These are phyloP conservation scores for Pyrochroa serraticornis DNA, from an alignment of 2,888 invertebrate genomes.

Conservation along the genomic window DNA sequence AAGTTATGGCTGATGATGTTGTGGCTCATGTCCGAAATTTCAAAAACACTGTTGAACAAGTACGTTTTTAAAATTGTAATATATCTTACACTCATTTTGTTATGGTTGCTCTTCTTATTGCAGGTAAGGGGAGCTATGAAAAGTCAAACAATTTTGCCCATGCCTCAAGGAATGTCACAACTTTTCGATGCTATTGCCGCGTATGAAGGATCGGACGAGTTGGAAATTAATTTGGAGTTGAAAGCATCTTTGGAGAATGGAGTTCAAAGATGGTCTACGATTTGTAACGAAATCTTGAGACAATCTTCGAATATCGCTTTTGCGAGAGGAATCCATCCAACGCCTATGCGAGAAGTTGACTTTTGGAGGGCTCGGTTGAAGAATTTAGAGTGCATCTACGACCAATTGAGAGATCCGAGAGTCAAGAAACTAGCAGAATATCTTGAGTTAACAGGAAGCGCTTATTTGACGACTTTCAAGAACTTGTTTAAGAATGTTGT, in stretches of 20 bases:
- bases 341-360: slow-evolving; percentile 73
- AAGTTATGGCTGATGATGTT: slow-evolving; percentile 73
- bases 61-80: slow-evolving; percentile 28
- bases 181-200: slow-evolving; percentile 67
- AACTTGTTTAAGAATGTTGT: slow-evolving; percentile 79
- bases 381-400: slow-evolving; percentile 86
- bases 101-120: slow-evolving; percentile 47
- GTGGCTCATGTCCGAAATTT: slow-evolving; percentile 71
- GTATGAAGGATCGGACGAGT: slow-evolving; percentile 61
- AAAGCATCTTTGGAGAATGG: slow-evolving; percentile 85
- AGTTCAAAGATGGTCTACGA: slow-evolving; percentile 82
- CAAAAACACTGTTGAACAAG: slow-evolving; percentile 73
- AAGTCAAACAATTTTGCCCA: slow-evolving; percentile 84
- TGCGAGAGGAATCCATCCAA: slow-evolving; percentile 71
- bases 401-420: slow-evolving; percentile 81
- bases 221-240: slow-evolving; percentile 69
- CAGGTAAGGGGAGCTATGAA: slow-evolving; percentile 79
- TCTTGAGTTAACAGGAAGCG: slow-evolving; percentile 75
- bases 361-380: slow-evolving; percentile 81
- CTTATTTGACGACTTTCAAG: slow-evolving; percentile 79
- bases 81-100: neutral
- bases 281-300: slow-evolving; percentile 72
- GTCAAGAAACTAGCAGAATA: slow-evolving; percentile 81
- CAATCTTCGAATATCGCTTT: slow-evolving; percentile 77
- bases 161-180: slow-evolving; percentile 78